These are phyloP conservation scores for Pipa parva DNA, from an alignment of 2,113 vertebrate genomes.

Conservation along the genomic window DNA sequence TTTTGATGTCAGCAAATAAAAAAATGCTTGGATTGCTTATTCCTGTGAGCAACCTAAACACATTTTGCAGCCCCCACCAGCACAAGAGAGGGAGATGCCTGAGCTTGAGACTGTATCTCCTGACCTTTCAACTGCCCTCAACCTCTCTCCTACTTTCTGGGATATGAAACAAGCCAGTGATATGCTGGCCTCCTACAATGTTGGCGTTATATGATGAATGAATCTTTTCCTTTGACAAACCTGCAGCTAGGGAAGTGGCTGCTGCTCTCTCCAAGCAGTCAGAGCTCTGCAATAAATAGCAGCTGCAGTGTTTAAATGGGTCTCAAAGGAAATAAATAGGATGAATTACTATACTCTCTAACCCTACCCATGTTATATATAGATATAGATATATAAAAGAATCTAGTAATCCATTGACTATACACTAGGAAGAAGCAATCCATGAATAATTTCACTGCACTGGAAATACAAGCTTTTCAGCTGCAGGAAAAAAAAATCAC, in stretches of 20 bases:
- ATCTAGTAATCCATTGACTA: no score
- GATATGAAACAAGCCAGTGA: conserved; percentile 25
- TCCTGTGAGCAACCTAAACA: neutral
- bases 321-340: conserved; percentile 11
- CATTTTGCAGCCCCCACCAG: neutral
- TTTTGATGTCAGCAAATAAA: neutral
- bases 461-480: no score
- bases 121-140: conserved; percentile 29
- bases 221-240: conserved; percentile 20
- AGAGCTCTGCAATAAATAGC: conserved; percentile 2
- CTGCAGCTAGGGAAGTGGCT: conserved; percentile 3
- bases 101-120: conserved; percentile 14
- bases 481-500: no score
- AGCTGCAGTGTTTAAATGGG: conserved; percentile 13
- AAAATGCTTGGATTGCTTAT: neutral
- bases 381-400: neutral
- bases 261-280: neutral
- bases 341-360: conserved; percentile 8
- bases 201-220: conserved; percentile 23
- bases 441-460: no score
- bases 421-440: no score
- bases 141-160: conserved; percentile 9
- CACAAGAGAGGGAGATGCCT: neutral
- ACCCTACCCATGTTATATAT: conserved; percentile 1
- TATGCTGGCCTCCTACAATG: conserved; percentile 13